Evolutionary conservation across 2,888 invertebrate genomes (phyloP).

Genomic region (Augiades crinisus): DNA sequence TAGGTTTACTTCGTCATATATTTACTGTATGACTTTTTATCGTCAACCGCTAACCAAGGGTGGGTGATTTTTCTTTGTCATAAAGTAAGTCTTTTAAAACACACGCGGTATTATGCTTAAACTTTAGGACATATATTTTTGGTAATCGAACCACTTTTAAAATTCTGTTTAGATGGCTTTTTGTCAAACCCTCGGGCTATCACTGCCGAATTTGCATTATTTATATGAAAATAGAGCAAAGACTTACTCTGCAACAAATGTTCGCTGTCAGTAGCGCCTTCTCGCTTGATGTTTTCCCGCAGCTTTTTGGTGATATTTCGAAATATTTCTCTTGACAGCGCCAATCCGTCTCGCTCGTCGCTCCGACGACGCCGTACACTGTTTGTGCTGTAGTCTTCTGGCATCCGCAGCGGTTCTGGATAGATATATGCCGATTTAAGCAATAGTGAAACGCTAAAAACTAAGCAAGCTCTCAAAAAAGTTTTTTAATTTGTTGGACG

Average conservation of each 20-base stretch:
- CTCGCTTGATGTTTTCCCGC: slow-evolving; percentile 72
- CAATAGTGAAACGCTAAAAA: not conserved
- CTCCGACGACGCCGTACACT: slow-evolving; percentile 61
- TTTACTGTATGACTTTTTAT: no score
- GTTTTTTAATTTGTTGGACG: not conserved
- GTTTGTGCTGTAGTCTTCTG: slow-evolving; percentile 62
- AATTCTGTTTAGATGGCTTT: no score
- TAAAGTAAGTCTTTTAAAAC: no score
- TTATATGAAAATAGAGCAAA: not conserved
- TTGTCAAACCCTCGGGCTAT: no score
- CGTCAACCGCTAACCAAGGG: no score
- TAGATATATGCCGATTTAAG: slow-evolving; percentile 19
- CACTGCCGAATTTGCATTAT: not conserved
- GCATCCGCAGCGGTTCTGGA: slow-evolving; percentile 68
- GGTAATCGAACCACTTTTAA: no score
- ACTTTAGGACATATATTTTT: no score
- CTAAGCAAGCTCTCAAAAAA: not conserved
- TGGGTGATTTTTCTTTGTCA: no score
- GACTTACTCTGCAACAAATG: slow-evolving; percentile 26
- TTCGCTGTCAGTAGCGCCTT: slow-evolving; percentile 66
- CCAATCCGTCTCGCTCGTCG: slow-evolving; percentile 71
- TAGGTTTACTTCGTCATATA: no score
- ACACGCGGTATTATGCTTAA: no score
- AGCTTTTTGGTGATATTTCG: slow-evolving; percentile 77
- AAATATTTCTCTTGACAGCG: slow-evolving; percentile 76